Conservation (phyloP, 1,140 invertebrate species). For the Caenorhabditis briggsae region DNA sequence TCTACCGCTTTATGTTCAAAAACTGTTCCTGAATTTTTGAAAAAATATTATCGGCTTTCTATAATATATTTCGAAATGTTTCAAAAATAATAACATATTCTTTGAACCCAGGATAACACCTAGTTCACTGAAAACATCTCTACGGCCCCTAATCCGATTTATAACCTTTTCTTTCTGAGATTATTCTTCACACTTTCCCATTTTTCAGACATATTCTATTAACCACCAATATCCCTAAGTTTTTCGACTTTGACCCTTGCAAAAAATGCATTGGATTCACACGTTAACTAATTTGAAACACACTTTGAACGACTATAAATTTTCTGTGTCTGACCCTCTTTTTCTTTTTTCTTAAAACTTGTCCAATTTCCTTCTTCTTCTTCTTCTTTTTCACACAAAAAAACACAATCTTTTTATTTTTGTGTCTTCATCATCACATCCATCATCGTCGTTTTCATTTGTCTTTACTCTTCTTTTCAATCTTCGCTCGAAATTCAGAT, state of each 20-base stretch:
- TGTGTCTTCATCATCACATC: constrained; percentile 6
- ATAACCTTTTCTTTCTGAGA: too few relatives aligned
- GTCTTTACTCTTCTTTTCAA: not conserved
- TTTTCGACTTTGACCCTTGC: not conserved
- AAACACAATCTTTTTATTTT: constrained; percentile 3
- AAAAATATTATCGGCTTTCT: too few relatives aligned
- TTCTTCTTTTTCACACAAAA: not conserved
- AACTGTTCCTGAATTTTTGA: too few relatives aligned
- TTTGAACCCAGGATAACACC: too few relatives aligned
- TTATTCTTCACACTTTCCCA: too few relatives aligned
- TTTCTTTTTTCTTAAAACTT: not conserved
- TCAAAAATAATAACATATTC: too few relatives aligned
- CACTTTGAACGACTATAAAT: not conserved
- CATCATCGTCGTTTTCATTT: not conserved
- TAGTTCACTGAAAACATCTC: too few relatives aligned
- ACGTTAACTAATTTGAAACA: not conserved
- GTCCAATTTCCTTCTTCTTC: not conserved
- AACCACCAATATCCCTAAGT: not conserved
- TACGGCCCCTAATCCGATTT: not conserved
- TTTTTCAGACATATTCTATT: too few relatives aligned
- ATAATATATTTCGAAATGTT: too few relatives aligned
- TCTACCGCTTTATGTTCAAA: too few relatives aligned
- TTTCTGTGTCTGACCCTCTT: not conserved
- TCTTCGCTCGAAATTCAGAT: constrained; percentile 34
- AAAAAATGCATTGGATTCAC: not conserved